Base-by-base conservation (phyloP, 2,113 vertebrate species). In the Nothoprocta pentlandii region DNA sequence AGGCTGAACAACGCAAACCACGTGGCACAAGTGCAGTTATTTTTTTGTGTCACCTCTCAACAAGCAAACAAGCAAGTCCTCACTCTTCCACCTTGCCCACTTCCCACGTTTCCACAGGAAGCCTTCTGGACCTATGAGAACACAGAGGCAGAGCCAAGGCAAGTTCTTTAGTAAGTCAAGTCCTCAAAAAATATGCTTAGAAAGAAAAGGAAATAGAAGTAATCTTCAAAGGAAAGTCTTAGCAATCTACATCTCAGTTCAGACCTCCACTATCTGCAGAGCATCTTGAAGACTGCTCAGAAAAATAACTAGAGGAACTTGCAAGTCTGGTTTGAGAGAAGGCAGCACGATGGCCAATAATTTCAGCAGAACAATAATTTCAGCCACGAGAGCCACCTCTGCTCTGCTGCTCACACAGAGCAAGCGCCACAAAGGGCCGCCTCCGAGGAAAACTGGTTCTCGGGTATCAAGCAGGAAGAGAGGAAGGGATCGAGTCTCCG, bases 201-300 rank as follows among this genome's bases (percentile, higher is more conserved):
- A 30, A n/a, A 15, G 6, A 22, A 21, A 49, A 30, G 6, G 8
- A 5, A 66, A 16, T 0, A 53, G 19, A 49, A 63, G 62, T 4
- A 20, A 42, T 30, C 47, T 62, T 58, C 47, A 83, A 59, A 95
- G 25, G 16, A 41, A 71, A 89, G 16, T 7, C 20, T 63, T 61
- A 69, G 71, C 23, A 53, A 53, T 14, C 34, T 56, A 16, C 17
- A n/a, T 16, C 7, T 42, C 34, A 3, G 16, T 28, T 70, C 51
- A 16, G 22, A 39, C 22, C n/a, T 75, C n/a, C 73, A 49, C 39
- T 51, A 67, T 21, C 56, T 85, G 61, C 11, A 34, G 7, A 90
- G 62, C 19, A 67, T 81, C 46, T 53, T 51, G 42, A 62, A 69
- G 51, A 62, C 16, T 42, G 69, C 70, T 2, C 9, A 67, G 25